Percentiles rank a stretch among this genome's conserved stretches.
These are phyloP conservation scores for Netelia fuscicornis DNA, from an alignment of 2,888 invertebrate genomes.

Conservation along the genomic window DNA sequence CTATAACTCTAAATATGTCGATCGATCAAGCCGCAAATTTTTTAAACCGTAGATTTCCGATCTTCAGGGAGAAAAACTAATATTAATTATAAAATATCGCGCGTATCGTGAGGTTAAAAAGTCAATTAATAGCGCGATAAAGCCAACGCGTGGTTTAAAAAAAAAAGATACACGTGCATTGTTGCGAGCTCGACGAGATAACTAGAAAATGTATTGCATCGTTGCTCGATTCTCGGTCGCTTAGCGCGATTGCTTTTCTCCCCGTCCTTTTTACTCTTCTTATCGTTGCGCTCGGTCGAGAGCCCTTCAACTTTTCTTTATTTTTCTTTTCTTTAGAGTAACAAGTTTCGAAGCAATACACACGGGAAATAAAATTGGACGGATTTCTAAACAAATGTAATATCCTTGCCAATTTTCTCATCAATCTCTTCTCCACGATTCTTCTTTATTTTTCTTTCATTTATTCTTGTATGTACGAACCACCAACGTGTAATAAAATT, in stretches of 20 bases:
- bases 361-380: background rate
- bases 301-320: background rate
- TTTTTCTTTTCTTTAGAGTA: background rate
- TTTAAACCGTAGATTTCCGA: too few species aligned
- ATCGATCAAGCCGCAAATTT: too few species aligned
- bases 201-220: constrained; percentile 5
- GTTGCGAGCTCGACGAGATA: background rate
- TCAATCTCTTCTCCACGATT: too few species aligned
- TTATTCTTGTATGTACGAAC: constrained; percentile 1
- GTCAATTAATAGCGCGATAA: too few species aligned
- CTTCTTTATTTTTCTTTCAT: background rate
- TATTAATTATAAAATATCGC: too few species aligned
- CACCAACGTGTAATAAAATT: constrained; percentile 34
- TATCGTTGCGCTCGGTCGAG: background rate
- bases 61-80: too few species aligned
- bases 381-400: background rate
- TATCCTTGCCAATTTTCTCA: too few species aligned
- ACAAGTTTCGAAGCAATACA: background rate
- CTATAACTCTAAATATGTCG: too few species aligned
- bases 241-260: constrained; percentile 23
- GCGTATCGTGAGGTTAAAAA: too few species aligned
- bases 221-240: constrained; percentile 17
- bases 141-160: too few species aligned
- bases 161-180: background rate
- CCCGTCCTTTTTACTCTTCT: background rate